phyloP scores from a whole-genome alignment of 2,797 vertebrate genomes.

The Xenentodon cancila region DNA sequence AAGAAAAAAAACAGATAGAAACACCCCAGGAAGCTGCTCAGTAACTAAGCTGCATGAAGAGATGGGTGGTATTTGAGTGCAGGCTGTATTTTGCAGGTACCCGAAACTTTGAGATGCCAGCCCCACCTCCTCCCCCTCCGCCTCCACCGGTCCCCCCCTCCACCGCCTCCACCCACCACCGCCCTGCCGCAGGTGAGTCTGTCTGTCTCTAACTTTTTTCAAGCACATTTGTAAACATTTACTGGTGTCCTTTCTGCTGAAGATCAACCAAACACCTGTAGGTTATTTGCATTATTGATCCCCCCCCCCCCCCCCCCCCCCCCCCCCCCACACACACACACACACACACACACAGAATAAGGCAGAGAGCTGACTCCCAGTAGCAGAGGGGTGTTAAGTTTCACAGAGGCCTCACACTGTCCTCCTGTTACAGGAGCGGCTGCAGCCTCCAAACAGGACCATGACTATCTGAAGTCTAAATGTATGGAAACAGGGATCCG shows the following conservation, averaged over 20 bases:
- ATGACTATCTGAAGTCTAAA: constrained; percentile 4
- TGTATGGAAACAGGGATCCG: background rate
- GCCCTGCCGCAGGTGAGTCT: constrained; percentile 70
- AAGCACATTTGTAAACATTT: constrained; percentile 37
- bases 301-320: background rate
- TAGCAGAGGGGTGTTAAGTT: constrained; percentile 71
- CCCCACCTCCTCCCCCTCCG: constrained; percentile 72
- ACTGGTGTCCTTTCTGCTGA: constrained; percentile 37
- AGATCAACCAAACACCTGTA: constrained; percentile 66
- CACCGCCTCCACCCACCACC: constrained; percentile 64
- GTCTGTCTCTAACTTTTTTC: constrained; percentile 8
- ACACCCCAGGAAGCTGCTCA: background rate
- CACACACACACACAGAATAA: constrained; percentile 29
- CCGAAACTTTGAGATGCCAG: constrained; percentile 69
- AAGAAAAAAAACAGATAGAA: background rate
- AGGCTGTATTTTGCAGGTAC: constrained; percentile 61
- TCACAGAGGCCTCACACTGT: constrained; percentile 41
- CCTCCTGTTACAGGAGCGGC: constrained; percentile 58
- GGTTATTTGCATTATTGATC: constrained; percentile 81
- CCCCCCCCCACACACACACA: constrained; percentile 16
- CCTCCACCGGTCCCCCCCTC: constrained; percentile 59
- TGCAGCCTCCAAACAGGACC: constrained; percentile 18
- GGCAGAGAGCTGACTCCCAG: constrained; percentile 51
- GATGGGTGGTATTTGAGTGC: constrained; percentile 4
- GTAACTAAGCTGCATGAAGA: background rate